Evolutionary conservation across 2,113 vertebrate genomes (phyloP).

Genomic region (Penelope pileata): DNA sequence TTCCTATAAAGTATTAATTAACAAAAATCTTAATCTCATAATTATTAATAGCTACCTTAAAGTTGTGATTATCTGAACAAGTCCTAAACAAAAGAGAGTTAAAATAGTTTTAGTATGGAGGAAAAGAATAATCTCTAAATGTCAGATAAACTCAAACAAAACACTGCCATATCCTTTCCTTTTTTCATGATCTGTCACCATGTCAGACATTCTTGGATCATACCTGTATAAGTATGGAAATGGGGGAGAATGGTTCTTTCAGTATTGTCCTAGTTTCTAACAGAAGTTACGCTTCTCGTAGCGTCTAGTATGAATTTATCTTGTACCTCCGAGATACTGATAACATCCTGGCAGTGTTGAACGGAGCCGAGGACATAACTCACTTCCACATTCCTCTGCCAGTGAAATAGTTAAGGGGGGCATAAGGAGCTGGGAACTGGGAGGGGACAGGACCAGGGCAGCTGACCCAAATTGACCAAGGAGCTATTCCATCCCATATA

Average conservation of each 20-base stretch:
- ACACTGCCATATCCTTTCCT: background rate
- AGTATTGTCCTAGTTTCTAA: too few relatives aligned
- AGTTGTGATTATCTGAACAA: background rate
- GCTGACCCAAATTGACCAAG: too few relatives aligned
- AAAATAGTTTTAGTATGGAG: background rate
- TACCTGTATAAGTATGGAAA: background rate
- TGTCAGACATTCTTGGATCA: background rate
- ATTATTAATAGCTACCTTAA: background rate
- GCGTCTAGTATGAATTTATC: too few relatives aligned
- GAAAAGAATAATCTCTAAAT: background rate
- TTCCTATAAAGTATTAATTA: background rate
- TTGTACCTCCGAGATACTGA: too few relatives aligned
- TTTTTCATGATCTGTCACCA: background rate
- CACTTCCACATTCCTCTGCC: too few relatives aligned
- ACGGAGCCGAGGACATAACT: too few relatives aligned
- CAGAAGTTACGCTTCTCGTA: too few relatives aligned
- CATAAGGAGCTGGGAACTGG: too few relatives aligned
- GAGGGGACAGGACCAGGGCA: too few relatives aligned
- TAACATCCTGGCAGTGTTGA: too few relatives aligned
- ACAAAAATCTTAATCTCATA: background rate
- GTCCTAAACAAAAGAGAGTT: background rate
- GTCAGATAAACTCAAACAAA: background rate
- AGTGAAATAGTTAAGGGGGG: too few relatives aligned
- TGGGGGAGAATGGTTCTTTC: background rate
- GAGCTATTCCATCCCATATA: too few relatives aligned